Conservation (phyloP, 2,113 vertebrate species). For the Pandion haliaetus region DNA sequence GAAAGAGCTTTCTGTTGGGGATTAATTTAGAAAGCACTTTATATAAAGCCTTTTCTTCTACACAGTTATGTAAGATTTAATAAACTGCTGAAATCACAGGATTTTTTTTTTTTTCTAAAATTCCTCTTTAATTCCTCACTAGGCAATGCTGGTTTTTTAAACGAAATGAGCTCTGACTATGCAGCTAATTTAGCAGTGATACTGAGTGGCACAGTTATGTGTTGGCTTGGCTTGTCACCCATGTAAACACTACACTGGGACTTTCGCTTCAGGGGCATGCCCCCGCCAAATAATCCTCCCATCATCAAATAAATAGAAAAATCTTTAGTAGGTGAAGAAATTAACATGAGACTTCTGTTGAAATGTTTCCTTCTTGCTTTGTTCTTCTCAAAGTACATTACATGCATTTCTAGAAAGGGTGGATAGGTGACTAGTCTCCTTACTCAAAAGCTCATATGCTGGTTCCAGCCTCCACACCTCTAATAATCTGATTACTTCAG, state of each 20-base stretch:
- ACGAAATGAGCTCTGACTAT: background rate
- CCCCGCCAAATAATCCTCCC: background rate
- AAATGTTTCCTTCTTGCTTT: background rate
- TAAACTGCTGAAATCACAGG: background rate
- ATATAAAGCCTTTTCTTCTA: conserved; percentile 15
- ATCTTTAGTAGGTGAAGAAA: background rate
- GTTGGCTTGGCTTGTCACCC: background rate
- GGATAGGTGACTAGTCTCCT: background rate
- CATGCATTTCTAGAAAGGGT: background rate
- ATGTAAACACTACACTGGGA: background rate
- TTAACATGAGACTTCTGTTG: background rate
- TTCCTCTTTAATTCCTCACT: background rate
- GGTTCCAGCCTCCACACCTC: background rate
- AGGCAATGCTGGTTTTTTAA: background rate
- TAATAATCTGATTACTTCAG: background rate
- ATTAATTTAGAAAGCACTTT: conserved; percentile 32
- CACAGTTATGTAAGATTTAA: conserved; percentile 4
- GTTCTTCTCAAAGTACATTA: background rate
- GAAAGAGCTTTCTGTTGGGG: conserved; percentile 5
- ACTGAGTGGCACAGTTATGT: background rate
- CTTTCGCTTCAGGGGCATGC: background rate
- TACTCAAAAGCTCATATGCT: background rate
- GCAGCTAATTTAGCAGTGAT: background rate
- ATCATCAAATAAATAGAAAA: background rate
- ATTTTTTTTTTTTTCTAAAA: background rate